phyloP scores from a whole-genome alignment of 2,797 vertebrate genomes.

The Coracias cyanogaster region DNA sequence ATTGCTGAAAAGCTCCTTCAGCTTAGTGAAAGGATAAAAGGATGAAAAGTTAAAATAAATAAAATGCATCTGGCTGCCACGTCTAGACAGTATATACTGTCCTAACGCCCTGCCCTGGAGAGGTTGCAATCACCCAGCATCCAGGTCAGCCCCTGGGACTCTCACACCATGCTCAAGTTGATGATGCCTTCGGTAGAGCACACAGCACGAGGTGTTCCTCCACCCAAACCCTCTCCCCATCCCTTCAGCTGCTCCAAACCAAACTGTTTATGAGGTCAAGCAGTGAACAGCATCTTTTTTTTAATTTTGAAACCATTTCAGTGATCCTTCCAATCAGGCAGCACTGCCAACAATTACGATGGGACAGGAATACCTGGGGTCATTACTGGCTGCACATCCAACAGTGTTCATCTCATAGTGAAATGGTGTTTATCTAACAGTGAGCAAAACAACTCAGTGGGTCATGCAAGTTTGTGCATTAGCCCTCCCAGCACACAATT shows the following conservation, averaged over 20 bases:
- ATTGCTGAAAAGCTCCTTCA: background rate
- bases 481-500: background rate
- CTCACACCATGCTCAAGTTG: background rate
- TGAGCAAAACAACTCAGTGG: background rate
- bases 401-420: fast-evolving
- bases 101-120: background rate
- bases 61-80: too few relatives aligned
- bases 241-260: background rate
- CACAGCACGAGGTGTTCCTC: background rate
- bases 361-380: background rate
- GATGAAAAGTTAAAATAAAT: background rate
- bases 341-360: background rate
- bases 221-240: background rate
- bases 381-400: background rate
- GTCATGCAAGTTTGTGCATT: background rate
- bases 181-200: background rate
- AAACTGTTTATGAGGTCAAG: background rate
- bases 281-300: background rate
- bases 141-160: background rate
- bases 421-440: background rate
- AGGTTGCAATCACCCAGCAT: background rate
- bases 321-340: background rate
- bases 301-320: background rate
- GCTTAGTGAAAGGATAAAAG: background rate
- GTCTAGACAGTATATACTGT: too few relatives aligned